These are phyloP conservation scores for Oceanodroma leucorhoa DNA, from an alignment of 2,797 vertebrate species.

Conservation along the genomic window DNA sequence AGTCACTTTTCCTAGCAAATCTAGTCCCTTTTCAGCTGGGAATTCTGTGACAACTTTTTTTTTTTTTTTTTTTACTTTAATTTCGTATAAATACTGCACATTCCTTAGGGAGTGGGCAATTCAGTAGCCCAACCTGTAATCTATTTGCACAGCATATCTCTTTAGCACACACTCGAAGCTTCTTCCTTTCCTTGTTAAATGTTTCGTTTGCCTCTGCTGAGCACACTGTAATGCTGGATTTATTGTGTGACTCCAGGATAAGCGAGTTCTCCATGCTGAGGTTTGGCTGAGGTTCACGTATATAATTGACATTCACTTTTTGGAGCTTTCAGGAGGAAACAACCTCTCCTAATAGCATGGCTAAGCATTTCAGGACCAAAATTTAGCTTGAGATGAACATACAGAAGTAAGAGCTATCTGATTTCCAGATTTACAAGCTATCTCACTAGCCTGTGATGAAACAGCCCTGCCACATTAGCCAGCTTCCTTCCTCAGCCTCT, in stretches of 20 bases:
- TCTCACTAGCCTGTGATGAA: background rate
- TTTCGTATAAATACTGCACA: background rate
- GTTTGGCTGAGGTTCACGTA: background rate
- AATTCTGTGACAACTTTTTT: background rate
- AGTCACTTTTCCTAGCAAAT: background rate
- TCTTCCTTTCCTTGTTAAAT: slow-evolving; percentile 8
- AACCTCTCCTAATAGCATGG: background rate
- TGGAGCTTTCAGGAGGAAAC: background rate
- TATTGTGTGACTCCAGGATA: background rate
- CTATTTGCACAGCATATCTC: background rate
- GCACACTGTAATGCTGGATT: background rate
- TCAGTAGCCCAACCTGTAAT: background rate
- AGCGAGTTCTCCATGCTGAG: background rate
- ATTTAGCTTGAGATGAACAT: background rate
- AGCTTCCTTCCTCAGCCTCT: background rate
- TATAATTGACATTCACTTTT: background rate
- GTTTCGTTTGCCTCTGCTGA: background rate
- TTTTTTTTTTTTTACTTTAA: background rate
- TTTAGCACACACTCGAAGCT: background rate
- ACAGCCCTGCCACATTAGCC: background rate
- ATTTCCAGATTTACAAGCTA: background rate
- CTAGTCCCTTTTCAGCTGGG: background rate
- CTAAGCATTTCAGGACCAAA: background rate
- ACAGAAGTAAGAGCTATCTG: background rate
- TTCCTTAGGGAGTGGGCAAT: background rate